Evolutionary conservation across 2,113 vertebrate genomes (phyloP).

Genomic region (Neofelis nebulosa): DNA sequence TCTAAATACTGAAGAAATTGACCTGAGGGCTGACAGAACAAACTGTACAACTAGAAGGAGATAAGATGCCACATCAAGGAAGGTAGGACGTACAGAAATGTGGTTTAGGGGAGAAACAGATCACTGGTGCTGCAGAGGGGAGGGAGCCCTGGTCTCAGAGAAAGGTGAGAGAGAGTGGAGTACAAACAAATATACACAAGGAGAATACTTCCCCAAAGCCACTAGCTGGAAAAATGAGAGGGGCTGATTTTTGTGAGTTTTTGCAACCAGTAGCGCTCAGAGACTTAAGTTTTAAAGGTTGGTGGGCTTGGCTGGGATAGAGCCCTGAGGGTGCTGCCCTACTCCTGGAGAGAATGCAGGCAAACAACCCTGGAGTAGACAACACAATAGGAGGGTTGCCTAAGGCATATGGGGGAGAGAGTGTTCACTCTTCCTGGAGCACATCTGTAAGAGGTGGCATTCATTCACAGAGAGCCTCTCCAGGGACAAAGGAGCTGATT

Average conservation of each 20-base stretch:
- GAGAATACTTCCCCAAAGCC: background rate
- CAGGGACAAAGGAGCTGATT: too few species aligned
- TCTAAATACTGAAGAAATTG: background rate
- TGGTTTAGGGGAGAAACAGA: background rate
- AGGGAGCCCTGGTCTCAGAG: background rate
- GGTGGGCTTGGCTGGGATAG: too few species aligned
- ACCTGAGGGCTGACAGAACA: background rate
- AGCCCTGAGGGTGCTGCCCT: too few species aligned
- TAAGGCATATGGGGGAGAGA: too few species aligned
- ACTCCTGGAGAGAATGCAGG: too few species aligned
- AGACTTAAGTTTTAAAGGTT: too few species aligned
- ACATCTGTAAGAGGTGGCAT: too few species aligned
- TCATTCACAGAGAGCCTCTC: too few species aligned
- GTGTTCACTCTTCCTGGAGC: too few species aligned
- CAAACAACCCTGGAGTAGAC: too few species aligned
- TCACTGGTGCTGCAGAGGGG: background rate
- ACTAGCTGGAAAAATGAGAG: background rate
- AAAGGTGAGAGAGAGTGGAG: background rate
- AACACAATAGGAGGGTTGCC: too few species aligned
- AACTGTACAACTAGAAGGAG: background rate
- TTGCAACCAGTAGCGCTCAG: too few species aligned
- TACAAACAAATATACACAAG: background rate
- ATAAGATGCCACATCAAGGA: background rate
- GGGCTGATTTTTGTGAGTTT: background rate
- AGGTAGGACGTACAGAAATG: background rate